Evolutionary conservation across 2,113 vertebrate species (phyloP).

Genomic region (Callorhinus ursinus): DNA sequence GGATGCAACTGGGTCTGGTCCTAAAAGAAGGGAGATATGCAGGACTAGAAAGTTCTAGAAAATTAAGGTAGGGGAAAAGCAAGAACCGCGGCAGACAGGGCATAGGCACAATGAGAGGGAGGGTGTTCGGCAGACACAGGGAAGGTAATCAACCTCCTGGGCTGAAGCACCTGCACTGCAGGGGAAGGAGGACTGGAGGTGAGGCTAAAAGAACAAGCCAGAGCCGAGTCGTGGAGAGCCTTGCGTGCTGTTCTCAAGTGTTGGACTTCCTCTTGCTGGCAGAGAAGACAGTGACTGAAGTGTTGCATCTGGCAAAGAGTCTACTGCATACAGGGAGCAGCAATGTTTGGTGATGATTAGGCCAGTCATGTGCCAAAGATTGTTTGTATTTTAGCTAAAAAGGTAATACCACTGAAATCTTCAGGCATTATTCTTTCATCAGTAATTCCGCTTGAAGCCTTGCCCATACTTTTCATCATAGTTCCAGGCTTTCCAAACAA

Average conservation of each 20-base stretch:
- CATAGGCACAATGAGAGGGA: background rate
- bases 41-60: background rate
- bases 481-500: background rate
- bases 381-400: background rate
- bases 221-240: background rate
- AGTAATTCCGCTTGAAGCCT: background rate
- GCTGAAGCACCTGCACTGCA: background rate
- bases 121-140: too few species aligned
- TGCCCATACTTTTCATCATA: background rate
- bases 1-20: background rate
- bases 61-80: background rate
- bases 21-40: background rate
- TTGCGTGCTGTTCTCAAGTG: accelerated
- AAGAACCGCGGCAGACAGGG: background rate
- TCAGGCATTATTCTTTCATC: background rate
- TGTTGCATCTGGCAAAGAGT: background rate
- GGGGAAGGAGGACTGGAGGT: background rate
- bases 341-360: background rate
- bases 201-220: background rate
- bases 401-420: background rate
- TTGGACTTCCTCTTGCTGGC: background rate
- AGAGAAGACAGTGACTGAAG: accelerated
- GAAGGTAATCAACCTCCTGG: background rate
- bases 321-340: background rate
- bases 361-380: background rate